phyloP scores from a whole-genome alignment of 30 jellyfish, hydroid and myxozoan genomes.

The Hydractinia echinata region DNA sequence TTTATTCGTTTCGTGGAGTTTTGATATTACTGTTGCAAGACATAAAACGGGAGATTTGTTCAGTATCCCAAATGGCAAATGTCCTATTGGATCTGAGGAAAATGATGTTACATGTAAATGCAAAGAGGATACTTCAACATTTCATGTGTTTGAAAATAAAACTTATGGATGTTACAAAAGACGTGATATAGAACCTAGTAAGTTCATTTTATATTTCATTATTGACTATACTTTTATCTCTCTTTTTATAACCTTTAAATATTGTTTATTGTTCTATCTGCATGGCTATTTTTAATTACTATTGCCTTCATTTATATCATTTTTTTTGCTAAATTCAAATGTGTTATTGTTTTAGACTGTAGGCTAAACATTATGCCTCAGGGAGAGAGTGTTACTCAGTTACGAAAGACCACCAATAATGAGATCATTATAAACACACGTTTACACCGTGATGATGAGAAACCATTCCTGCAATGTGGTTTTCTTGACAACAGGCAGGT shows the following conservation, averaged over 20 bases:
- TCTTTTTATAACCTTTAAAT: not conserved
- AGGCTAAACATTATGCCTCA: too few relatives aligned
- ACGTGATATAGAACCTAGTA: not conserved
- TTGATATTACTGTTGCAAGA: not conserved
- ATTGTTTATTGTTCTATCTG: too few relatives aligned
- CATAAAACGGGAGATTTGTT: not conserved
- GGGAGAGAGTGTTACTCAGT: too few relatives aligned
- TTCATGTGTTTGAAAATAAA: not conserved
- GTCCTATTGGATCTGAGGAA: not conserved
- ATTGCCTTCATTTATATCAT: too few relatives aligned
- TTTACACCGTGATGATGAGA: too few relatives aligned
- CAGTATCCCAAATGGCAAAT: not conserved
- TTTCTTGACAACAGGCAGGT: too few relatives aligned
- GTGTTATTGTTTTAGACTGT: too few relatives aligned
- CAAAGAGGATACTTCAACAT: not conserved
- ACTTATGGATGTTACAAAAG: constrained; percentile 1
- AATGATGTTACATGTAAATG: not conserved
- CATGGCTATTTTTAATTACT: too few relatives aligned
- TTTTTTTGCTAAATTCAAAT: too few relatives aligned
- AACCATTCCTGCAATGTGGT: too few relatives aligned
- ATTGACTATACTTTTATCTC: not conserved
- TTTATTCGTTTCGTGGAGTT: not conserved
- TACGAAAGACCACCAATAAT: too few relatives aligned
- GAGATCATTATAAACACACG: too few relatives aligned
- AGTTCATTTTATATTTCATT: not conserved